These are phyloP conservation scores for Phenacoccus solenopsis DNA, from an alignment of 1,140 invertebrate species.

Conservation along the genomic window DNA sequence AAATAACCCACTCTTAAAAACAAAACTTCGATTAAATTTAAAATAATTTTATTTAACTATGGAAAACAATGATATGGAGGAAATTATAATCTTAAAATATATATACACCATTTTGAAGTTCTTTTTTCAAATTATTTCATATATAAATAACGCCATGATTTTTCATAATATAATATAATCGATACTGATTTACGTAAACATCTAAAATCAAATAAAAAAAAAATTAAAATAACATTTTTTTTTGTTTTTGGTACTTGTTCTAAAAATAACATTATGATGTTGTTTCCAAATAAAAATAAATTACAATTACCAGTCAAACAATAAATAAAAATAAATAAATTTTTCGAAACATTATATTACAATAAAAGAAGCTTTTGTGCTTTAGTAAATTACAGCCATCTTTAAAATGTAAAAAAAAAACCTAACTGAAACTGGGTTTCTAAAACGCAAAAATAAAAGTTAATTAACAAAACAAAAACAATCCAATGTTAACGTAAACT, in stretches of 20 bases:
- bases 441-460: constrained; percentile 5
- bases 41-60: constrained; percentile 18
- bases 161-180: not conserved
- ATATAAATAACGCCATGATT: constrained; percentile 7
- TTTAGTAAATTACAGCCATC: constrained; percentile 12
- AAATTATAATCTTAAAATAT: constrained; percentile 15
- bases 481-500: not conserved
- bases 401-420: not conserved
- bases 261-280: constrained; percentile 1
- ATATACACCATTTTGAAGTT: not conserved
- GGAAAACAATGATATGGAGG: constrained; percentile 15
- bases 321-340: not conserved
- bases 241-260: not conserved
- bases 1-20: not conserved
- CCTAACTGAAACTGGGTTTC: not conserved
- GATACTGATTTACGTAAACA: constrained; percentile 10
- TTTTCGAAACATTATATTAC: constrained; percentile 12
- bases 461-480: not conserved
- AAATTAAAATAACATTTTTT: constrained; percentile 6
- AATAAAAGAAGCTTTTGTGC: constrained; percentile 8
- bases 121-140: not conserved
- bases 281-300: constrained; percentile 3
- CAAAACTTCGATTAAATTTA: constrained; percentile 9
- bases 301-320: constrained; percentile 18
- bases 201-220: constrained; percentile 13